Percentiles rank a stretch among this genome's conserved stretches.
Evolutionary conservation across 2,797 vertebrate genomes (phyloP).

Genomic region (Lepilemur septentrionalis): DNA sequence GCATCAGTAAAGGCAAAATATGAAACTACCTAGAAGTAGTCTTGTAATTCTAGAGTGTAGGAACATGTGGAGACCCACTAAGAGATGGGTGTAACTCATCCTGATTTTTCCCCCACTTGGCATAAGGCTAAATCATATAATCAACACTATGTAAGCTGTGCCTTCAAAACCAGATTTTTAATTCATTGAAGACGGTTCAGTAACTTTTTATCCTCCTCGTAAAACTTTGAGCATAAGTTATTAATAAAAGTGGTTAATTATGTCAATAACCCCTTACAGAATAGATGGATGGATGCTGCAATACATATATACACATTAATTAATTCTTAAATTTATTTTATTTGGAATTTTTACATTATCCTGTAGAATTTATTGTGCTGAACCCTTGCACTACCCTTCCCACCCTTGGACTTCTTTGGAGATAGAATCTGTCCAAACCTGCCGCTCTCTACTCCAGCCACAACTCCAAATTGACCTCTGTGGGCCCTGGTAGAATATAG

Average conservation of each 20-base stretch:
- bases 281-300: not conserved
- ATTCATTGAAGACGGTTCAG: not conserved
- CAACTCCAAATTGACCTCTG: not conserved
- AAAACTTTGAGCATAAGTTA: slow-evolving; percentile 14
- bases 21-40: not conserved
- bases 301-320: not conserved
- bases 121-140: not conserved
- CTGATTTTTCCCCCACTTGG: not conserved
- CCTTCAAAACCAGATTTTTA: not conserved
- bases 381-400: not conserved
- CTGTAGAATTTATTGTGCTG: not conserved
- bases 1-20: not conserved
- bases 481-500: not conserved
- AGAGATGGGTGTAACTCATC: not conserved
- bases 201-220: not conserved
- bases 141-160: not conserved
- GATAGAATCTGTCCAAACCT: not conserved
- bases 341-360: not conserved
- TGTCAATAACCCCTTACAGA: not conserved
- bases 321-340: slow-evolving; percentile 7
- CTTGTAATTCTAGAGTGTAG: not conserved
- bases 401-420: not conserved
- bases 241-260: not conserved
- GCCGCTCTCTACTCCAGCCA: not conserved
- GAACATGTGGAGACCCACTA: not conserved